Evolutionary conservation across 2,797 vertebrate genomes (phyloP).

Genomic region (Sylvilagus floridanus): DNA sequence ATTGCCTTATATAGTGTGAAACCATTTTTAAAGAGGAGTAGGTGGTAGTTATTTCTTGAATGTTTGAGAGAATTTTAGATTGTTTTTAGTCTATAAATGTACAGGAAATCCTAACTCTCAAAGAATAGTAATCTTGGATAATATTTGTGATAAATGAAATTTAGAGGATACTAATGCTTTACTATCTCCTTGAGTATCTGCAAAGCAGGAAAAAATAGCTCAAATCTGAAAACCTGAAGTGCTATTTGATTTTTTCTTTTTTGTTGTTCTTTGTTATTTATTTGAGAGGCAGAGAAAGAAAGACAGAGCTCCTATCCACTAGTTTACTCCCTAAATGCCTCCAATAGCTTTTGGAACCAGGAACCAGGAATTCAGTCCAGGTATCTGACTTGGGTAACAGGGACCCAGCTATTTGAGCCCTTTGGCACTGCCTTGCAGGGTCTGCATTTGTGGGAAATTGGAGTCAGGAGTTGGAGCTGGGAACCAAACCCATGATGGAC

Average conservation of each 20-base stretch:
- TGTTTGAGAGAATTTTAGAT: neutral
- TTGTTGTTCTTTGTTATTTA: no score
- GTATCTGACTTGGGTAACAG: no score
- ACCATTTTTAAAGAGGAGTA: neutral
- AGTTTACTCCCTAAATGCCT: no score
- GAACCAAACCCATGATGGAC: no score
- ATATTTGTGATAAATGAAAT: neutral
- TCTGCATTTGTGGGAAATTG: no score
- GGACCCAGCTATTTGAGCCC: no score
- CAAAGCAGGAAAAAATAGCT: neutral
- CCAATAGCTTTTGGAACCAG: no score
- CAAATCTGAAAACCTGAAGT: neutral
- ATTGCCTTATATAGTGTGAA: neutral
- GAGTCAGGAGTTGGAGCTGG: no score
- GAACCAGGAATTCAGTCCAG: no score
- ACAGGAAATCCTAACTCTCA: neutral
- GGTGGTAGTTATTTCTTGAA: neutral
- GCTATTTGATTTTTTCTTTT: neutral
- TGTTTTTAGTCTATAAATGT: conserved; percentile 5
- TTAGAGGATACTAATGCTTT: neutral
- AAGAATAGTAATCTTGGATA: neutral
- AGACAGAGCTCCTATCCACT: no score
- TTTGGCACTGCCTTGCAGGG: no score
- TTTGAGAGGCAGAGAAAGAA: no score
- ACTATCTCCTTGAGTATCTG: neutral